Conservation (phyloP, 1,140 invertebrate genomes). For the Drosophila melanogaster region Release_6_plus_ISO1_MT NT_033777.3:11000501-11001000, state of each 20-base stretch:
- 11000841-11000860: slow-evolving; percentile 81
- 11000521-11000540: slow-evolving; percentile 79
- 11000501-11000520: slow-evolving; percentile 80
- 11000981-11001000: slow-evolving; percentile 32
- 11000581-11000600: slow-evolving; percentile 49
- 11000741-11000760: slow-evolving; percentile 36
- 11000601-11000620: slow-evolving; percentile 67
- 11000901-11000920: slow-evolving; percentile 78
- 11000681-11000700: slow-evolving; percentile 72
- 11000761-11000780: slow-evolving; percentile 71
- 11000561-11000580: slow-evolving; percentile 67
- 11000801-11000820: slow-evolving; percentile 54
- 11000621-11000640: slow-evolving; percentile 51
- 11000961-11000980: slow-evolving; percentile 23
- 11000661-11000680: slow-evolving; percentile 45
- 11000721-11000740: slow-evolving; percentile 13
- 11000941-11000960: slow-evolving; percentile 7
- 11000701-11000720: slow-evolving; percentile 62
- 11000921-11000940: slow-evolving; percentile 40
- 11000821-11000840: slow-evolving; percentile 59
- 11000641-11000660: slow-evolving; percentile 5
- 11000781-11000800: slow-evolving; percentile 81
- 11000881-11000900: slow-evolving; percentile 75
- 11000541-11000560: slow-evolving; percentile 49
- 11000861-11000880: slow-evolving; percentile 80